Evolutionary conservation across 2,888 invertebrate genomes (phyloP).

Genomic region (Netelia inedita): DNA sequence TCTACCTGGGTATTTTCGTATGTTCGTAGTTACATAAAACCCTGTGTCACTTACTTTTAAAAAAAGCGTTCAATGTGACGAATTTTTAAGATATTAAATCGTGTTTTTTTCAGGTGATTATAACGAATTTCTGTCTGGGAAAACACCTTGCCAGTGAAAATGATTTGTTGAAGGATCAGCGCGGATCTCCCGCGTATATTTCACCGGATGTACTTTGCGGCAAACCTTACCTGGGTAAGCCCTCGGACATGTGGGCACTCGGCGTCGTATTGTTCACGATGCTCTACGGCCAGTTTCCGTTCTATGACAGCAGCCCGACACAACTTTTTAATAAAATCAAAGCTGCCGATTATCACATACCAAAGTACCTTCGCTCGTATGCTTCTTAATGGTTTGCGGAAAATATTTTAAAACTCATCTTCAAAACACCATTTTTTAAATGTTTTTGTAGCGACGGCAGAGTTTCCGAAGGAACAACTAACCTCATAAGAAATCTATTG

Average conservation of each 20-base stretch:
- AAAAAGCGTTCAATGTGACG: neutral
- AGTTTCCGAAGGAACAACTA: conserved; percentile 89
- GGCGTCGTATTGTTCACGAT: conserved; percentile 93
- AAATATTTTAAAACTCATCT: neutral
- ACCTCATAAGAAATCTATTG: conserved; percentile 89
- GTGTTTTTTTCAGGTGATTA: conserved; percentile 85
- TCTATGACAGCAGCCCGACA: conserved; percentile 91
- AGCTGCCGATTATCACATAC: conserved; percentile 90
- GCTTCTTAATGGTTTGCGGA: neutral
- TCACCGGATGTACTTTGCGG: conserved; percentile 92
- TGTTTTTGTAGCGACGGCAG: conserved; percentile 85
- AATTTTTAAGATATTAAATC: neutral
- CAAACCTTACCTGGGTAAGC: conserved; percentile 92
- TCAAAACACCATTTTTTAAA: neutral
- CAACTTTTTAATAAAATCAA: conserved; percentile 92
- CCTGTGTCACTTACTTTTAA: neutral
- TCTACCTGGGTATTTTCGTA: neutral
- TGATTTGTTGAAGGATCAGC: conserved; percentile 90
- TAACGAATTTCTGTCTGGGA: conserved; percentile 92
- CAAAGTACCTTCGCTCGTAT: conserved; percentile 87
- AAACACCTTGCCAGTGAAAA: conserved; percentile 91
- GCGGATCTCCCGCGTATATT: conserved; percentile 93
- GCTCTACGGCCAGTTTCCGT: conserved; percentile 93
- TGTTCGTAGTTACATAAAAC: neutral
- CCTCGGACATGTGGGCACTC: conserved; percentile 94